These are phyloP conservation scores for Clytia hemisphaerica DNA, from an alignment of 30 jellyfish, hydroid and myxozoan genomes.

Conservation along the genomic window DNA sequence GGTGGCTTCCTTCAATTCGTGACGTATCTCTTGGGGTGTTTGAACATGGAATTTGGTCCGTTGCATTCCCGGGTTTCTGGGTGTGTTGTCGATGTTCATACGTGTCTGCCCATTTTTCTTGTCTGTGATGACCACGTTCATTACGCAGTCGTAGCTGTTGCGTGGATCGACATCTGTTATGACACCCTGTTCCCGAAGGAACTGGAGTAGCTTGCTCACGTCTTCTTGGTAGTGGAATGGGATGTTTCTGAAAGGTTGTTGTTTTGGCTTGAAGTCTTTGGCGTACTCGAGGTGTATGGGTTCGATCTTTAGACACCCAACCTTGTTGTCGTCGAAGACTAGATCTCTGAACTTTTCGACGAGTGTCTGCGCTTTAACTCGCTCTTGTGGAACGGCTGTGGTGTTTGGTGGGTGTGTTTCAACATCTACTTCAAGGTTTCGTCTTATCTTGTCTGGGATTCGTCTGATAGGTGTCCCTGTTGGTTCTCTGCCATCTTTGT, in stretches of 20 bases:
- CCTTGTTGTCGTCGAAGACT: too few relatives aligned
- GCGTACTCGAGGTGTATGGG: background rate
- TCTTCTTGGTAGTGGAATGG: slow-evolving; percentile 6
- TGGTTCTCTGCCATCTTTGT: background rate
- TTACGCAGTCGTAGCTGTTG: slow-evolving; percentile 14
- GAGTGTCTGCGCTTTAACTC: too few relatives aligned
- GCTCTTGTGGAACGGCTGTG: background rate
- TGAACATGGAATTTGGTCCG: slow-evolving; percentile 2
- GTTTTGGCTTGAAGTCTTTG: background rate
- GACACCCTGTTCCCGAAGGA: background rate
- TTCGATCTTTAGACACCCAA: slow-evolving; percentile 11
- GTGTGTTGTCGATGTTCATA: background rate
- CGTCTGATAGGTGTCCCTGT: background rate
- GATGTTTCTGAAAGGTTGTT: background rate
- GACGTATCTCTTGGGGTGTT: slow-evolving; percentile 4
- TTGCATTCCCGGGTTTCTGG: background rate
- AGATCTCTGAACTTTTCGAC: too few relatives aligned
- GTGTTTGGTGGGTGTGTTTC: background rate
- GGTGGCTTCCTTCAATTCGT: background rate
- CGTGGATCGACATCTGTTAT: slow-evolving; percentile 8
- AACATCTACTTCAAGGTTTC: background rate
- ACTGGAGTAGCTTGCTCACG: slow-evolving; percentile 8
- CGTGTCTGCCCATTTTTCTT: background rate
- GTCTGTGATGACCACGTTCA: slow-evolving; percentile 31
- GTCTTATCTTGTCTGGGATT: background rate